Evolutionary conservation across 2,797 vertebrate species (phyloP), one percentile per base, ranked within the genome.

Genomic region (Leontopithecus rosalia): DNA sequence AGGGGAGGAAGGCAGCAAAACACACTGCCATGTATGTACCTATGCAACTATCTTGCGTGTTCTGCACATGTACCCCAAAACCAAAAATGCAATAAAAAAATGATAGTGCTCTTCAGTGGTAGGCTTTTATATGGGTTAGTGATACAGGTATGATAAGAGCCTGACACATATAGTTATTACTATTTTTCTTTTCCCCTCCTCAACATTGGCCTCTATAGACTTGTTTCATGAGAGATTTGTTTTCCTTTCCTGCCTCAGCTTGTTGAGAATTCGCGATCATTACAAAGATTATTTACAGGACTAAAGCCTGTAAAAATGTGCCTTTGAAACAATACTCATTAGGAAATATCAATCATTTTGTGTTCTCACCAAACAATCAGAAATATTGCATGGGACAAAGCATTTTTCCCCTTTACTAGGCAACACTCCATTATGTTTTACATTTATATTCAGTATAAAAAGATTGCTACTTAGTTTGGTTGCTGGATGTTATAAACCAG

Each of bases 321-420:
- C 48, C 81, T 92, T 95, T 95, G 94, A 95, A 96, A 90, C 33
- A 94, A 58, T 77, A 88, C 50, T 88, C 77, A 61, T 96, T 96
- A 73, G 9, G 83, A 95, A 83, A 90, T 83, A 96, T 96, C 89
- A 93, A 12, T 97, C 93, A 95, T 79, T 92, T 87, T 43, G 41
- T 48, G 57, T 93, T 93, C 73, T 79, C 94, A 86, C 55, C 39
- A 94, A 95, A 89, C 72, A 82, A 41, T 82, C 76, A 88, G 64
- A 96, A 91, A 91, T 95, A 92, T 48, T 96, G 14, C 64, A 46
- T 67, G 11, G 97, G 96, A 88, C 77, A 96, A 93, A 95, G 93
- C 30, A 84, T 85, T 97, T 96, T 94, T 52, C 43, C 48, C 26
- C 33, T 94, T 93, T 93, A 52, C 92, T 94, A 85, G 73, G 64